These are phyloP conservation scores for Thryonomys swinderianus DNA, from an alignment of 2,113 vertebrate species.

Conservation along the genomic window DNA sequence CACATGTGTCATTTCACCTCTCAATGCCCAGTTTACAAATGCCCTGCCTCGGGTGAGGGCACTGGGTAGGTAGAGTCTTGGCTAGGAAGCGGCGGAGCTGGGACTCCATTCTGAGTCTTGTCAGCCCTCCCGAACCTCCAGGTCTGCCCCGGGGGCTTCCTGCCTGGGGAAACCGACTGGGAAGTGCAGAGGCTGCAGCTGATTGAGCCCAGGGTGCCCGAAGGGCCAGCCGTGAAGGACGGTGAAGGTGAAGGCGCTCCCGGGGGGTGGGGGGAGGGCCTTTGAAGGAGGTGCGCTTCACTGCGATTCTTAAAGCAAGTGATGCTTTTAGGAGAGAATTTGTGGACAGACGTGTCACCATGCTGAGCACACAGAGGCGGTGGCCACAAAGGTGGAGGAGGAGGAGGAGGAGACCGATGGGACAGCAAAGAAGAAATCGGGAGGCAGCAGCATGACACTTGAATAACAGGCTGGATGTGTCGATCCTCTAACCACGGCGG, in stretches of 20 bases:
- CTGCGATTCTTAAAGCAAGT: background rate
- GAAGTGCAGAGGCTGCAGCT: background rate
- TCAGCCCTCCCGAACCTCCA: background rate
- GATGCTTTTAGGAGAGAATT: background rate
- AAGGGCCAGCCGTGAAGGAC: background rate
- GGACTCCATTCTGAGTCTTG: background rate
- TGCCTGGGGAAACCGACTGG: background rate
- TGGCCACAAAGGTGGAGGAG: fast-evolving
- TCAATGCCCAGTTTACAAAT: background rate
- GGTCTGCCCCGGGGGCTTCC: background rate
- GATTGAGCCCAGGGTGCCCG: background rate
- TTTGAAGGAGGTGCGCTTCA: background rate
- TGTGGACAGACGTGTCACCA: background rate
- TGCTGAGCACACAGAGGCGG: background rate
- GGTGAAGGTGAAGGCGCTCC: too few species aligned
- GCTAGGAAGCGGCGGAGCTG: background rate
- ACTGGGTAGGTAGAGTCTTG: background rate
- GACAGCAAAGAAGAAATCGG: background rate
- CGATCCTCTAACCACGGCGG: background rate
- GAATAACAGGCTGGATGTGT: background rate
- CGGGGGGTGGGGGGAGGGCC: background rate
- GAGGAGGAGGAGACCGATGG: background rate
- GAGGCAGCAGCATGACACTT: background rate
- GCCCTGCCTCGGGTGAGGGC: background rate
- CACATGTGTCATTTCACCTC: background rate